Evolutionary conservation across 2,797 vertebrate genomes (phyloP).

Genomic region (Hippoglossus hippoglossus): DNA sequence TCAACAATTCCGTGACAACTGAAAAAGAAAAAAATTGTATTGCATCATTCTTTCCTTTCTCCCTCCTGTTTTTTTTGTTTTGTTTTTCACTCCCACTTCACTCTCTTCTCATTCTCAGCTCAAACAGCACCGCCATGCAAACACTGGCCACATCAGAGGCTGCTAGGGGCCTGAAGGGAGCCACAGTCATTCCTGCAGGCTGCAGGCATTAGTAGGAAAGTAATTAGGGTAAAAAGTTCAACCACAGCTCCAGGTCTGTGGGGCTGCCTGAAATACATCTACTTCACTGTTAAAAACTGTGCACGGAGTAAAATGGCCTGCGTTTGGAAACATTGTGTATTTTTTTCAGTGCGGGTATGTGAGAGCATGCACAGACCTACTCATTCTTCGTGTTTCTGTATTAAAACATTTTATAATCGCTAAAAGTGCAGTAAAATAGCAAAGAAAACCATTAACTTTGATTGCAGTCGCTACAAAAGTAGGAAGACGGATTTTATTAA

Average conservation of each 20-base stretch:
- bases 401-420: constrained; percentile 72
- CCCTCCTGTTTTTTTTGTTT: constrained; percentile 35
- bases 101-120: constrained; percentile 29
- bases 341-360: constrained; percentile 3
- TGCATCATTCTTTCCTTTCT: constrained; percentile 66
- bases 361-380: constrained; percentile 61
- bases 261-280: constrained; percentile 91
- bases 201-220: constrained; percentile 92
- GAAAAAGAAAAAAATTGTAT: constrained; percentile 70
- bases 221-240: constrained; percentile 99
- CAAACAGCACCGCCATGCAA: constrained; percentile 86
- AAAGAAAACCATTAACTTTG: constrained; percentile 17
- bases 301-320: constrained; percentile 77
- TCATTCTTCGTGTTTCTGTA: constrained; percentile 83
- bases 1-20: constrained; percentile 17
- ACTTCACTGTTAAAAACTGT: constrained; percentile 87
- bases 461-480: constrained; percentile 3
- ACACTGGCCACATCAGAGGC: constrained; percentile 93
- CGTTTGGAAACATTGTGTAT: constrained; percentile 85
- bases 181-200: constrained; percentile 94
- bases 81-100: constrained; percentile 14
- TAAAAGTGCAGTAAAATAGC: constrained; percentile 13
- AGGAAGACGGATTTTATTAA: background rate
- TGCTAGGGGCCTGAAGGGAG: constrained; percentile 88
- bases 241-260: constrained; percentile 88